Conservation (phyloP, 2,113 vertebrate genomes). For the Thalassoma bifasciatum region DNA sequence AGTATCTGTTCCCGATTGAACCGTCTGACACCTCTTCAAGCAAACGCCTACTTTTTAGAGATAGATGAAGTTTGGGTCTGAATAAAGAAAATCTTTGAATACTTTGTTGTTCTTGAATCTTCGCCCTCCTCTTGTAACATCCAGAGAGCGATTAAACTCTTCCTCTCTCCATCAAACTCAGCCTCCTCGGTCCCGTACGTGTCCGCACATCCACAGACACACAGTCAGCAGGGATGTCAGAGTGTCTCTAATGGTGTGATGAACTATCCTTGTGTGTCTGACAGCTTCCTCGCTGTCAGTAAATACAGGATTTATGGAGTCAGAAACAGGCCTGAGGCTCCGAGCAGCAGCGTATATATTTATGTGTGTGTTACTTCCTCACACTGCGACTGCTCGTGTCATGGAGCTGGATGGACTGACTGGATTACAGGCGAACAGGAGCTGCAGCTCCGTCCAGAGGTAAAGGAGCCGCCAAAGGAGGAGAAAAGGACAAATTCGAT, state of each 20-base stretch:
- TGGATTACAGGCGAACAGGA: conserved; percentile 18
- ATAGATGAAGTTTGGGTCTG: no score
- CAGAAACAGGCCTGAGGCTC: conserved; percentile 29
- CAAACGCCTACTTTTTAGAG: no score
- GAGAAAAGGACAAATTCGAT: neutral
- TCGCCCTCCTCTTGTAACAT: conserved; percentile 11
- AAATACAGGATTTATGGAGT: conserved; percentile 57
- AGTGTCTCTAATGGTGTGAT: conserved; percentile 68
- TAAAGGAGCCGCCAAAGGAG: neutral
- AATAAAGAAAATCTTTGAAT: no score
- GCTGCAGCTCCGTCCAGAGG: conserved; percentile 4
- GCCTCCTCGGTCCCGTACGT: neutral
- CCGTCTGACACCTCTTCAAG: no score
- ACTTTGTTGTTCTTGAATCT: neutral
- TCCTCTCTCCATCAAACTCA: neutral
- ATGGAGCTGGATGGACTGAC: conserved; percentile 10
- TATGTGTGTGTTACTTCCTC: conserved; percentile 4
- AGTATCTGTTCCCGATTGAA: no score
- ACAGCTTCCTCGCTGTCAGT: conserved; percentile 58
- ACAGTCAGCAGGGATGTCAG: conserved; percentile 38
- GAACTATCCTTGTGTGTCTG: conserved; percentile 70
- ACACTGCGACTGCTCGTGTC: conserved; percentile 10
- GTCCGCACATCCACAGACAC: neutral
- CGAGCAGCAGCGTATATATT: conserved; percentile 22
- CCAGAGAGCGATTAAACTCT: neutral